phyloP scores from a whole-genome alignment of 1,140 invertebrate species.

The Drosophila sp. region DNA sequence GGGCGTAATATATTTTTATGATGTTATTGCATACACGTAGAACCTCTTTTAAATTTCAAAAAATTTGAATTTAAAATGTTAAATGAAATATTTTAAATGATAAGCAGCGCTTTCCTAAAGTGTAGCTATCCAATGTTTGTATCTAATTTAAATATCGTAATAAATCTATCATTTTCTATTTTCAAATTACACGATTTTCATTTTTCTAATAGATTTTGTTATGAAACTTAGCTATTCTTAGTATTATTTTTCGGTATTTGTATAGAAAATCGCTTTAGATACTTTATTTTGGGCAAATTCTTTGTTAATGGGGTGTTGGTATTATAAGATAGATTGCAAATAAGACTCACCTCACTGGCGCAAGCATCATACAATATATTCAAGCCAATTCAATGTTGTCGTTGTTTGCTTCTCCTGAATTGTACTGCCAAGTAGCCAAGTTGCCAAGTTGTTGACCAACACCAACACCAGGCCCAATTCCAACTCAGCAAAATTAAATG shows the following conservation, averaged over 20 bases:
- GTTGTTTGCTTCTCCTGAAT: slow-evolving; percentile 16
- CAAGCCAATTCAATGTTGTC: slow-evolving; percentile 56
- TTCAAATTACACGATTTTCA: too few relatives aligned
- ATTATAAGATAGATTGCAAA: neutral
- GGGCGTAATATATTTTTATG: neutral
- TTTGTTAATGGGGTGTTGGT: neutral
- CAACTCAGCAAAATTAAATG: slow-evolving; percentile 65
- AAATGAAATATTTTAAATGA: too few relatives aligned
- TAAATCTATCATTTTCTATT: too few relatives aligned
- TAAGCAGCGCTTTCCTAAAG: too few relatives aligned
- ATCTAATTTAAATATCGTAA: too few relatives aligned
- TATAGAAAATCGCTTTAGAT: neutral
- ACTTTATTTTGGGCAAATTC: neutral
- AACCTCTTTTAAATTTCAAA: too few relatives aligned
- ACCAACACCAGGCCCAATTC: slow-evolving; percentile 7
- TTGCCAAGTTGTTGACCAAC: slow-evolving; percentile 42
- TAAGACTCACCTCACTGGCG: slow-evolving; percentile 68
- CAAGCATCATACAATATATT: slow-evolving; percentile 67
- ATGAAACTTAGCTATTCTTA: too few relatives aligned
- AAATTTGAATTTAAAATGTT: too few relatives aligned
- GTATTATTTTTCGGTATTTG: too few relatives aligned
- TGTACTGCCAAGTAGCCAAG: slow-evolving; percentile 14
- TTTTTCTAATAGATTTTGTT: too few relatives aligned
- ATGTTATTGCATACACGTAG: too few relatives aligned
- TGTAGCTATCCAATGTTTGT: too few relatives aligned